Conservation (phyloP, 2,113 vertebrate genomes). For the Callocephalon fimbriatum region DNA sequence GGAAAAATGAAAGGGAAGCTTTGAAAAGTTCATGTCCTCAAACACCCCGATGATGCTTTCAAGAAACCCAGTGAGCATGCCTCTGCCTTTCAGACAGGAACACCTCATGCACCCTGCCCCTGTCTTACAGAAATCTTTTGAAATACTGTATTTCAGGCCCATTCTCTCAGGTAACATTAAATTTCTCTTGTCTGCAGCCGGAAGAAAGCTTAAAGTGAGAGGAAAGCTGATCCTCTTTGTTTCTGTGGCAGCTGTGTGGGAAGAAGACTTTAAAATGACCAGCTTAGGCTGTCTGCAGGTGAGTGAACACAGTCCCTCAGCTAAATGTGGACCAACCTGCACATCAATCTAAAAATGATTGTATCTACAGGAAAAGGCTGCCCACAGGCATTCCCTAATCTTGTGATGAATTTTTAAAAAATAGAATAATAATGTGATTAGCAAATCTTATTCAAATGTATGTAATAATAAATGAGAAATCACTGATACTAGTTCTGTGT, state of each 20-base stretch:
- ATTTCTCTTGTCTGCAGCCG: neutral
- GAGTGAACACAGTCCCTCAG: neutral
- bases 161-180: neutral
- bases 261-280: neutral
- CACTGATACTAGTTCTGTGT: neutral
- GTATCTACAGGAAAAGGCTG: neutral
- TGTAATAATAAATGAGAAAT: neutral
- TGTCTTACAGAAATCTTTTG: neutral
- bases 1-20: neutral
- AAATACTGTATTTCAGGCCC: neutral
- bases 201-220: neutral
- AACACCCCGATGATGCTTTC: neutral
- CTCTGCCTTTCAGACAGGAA: neutral
- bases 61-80: neutral
- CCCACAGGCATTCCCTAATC: neutral
- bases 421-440: neutral
- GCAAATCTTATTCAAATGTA: neutral
- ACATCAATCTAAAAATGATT: neutral
- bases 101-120: neutral
- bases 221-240: neutral
- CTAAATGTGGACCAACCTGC: neutral
- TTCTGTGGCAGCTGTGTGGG: fast-evolving
- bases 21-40: neutral
- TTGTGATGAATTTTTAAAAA: neutral
- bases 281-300: neutral